Evolutionary conservation across 2,113 vertebrate species (phyloP), one percentile per base, ranked within the genome.

Genomic region (Phoxinus phoxinus): DNA sequence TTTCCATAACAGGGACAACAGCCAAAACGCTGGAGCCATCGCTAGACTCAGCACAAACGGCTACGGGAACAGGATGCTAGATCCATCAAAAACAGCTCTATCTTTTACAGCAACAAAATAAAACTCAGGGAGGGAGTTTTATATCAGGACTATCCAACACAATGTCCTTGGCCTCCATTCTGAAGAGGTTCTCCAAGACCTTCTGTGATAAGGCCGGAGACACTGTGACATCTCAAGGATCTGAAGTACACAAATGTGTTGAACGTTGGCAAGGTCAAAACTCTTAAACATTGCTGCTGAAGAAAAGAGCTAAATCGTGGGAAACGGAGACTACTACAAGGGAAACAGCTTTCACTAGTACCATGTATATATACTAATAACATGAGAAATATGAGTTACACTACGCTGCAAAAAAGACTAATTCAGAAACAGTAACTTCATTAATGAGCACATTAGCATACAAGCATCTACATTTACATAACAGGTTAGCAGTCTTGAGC

Each of bases 191-290:
- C 27, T 46, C 35, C 4, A 44, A 72, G 74, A 84, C 74, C 81
- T 84, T 80, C 82, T 23, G 44, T 17, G 83, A 72, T 46, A 53
- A 23, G 3, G 73, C 88, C 84, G 83, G 86, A 85, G 85, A 88
- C 86, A 69, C 27, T 17, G 25, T 21, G 59, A 81, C 63, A 51
- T 65, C 58, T 63, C 58, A 48, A 44, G 41, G 23, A 48, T 19
- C 13, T 27, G 72, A 75, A 75, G 44, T 51, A 81, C 41, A 10
- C 41, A 48, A 65, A 3, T 11, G 37, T 27, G 59, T 30, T n/a
- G 15, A 46, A 46, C 17, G 1, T 9, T 3, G 37, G 59, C 56
- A 51, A 81, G 41, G 79, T 51, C 79, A 53, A 77, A 56, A 77
- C 19, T 23, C 0, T 17, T 51, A 53, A 76, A 76, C 5, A 0